These are phyloP conservation scores for Tethya wilhelma DNA, from an alignment of 37 sponge, comb jelly and placozoan genomes.

Conservation along the genomic window DNA sequence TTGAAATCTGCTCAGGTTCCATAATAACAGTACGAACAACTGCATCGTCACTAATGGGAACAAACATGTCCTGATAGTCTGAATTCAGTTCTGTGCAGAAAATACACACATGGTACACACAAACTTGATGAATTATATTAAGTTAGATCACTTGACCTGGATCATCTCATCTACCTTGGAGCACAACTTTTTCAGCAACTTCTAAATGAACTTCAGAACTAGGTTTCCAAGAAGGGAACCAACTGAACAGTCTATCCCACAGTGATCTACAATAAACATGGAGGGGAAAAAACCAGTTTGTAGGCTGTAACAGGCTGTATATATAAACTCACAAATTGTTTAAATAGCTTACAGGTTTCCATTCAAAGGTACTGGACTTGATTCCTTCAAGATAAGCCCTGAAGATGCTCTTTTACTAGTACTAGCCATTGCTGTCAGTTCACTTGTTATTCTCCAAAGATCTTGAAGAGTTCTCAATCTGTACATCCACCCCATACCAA, in stretches of 20 bases:
- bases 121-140: neutral
- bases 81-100: slow-evolving; percentile 19
- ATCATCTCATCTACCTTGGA: slow-evolving; percentile 26
- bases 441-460: too few species aligned
- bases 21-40: slow-evolving; percentile 36
- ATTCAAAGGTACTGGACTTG: neutral
- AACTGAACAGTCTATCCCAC: slow-evolving; percentile 16
- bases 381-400: too few species aligned
- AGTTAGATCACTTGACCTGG: too few species aligned
- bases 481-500: too few species aligned
- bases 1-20: slow-evolving; percentile 15
- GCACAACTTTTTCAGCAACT: slow-evolving; percentile 58
- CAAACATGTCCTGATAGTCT: slow-evolving; percentile 30
- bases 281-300: neutral
- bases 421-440: too few species aligned
- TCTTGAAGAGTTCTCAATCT: too few species aligned
- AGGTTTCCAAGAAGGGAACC: slow-evolving; percentile 75
- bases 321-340: neutral
- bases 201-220: slow-evolving; percentile 55
- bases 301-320: neutral
- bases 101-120: neutral
- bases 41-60: slow-evolving; percentile 13
- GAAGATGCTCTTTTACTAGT: too few species aligned
- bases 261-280: neutral
- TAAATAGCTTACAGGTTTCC: neutral